Conservation (phyloP, 2,888 invertebrate genomes). For the Sinohyriopsis cumingii region DNA sequence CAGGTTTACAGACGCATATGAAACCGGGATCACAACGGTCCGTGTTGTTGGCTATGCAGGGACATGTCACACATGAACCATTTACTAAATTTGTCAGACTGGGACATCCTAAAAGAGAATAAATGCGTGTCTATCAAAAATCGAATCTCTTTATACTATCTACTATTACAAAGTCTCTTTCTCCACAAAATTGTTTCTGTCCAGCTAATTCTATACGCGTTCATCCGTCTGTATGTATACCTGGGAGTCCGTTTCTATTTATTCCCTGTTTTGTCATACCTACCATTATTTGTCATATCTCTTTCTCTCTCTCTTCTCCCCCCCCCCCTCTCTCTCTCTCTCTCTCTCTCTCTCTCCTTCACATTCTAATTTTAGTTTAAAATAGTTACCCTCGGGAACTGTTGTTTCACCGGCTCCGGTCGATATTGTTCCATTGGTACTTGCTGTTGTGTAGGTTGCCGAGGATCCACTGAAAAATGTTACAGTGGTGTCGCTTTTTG, state of each 20-base stretch:
- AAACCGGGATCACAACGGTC: slow-evolving; percentile 16
- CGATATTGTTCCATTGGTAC: no score
- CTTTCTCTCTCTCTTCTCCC: neutral
- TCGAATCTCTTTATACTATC: no score
- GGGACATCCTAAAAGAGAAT: neutral
- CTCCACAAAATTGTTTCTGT: no score
- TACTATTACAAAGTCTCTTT: no score
- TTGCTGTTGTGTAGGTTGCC: no score
- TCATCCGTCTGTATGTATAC: no score
- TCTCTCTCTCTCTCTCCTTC: slow-evolving; percentile 11
- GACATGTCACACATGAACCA: slow-evolving; percentile 3
- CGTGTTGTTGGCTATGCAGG: slow-evolving; percentile 7
- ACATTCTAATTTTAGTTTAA: neutral
- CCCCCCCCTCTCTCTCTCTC: slow-evolving; percentile 1
- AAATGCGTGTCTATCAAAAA: neutral
- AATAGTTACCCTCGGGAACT: no score
- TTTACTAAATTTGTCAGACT: slow-evolving; percentile 1
- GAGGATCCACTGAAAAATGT: no score
- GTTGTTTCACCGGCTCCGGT: no score
- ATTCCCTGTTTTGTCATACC: neutral
- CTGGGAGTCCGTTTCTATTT: neutral
- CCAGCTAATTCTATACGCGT: neutral
- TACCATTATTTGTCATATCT: neutral
- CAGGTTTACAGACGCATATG: slow-evolving; percentile 16
- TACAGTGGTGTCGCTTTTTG: no score